Conservation (phyloP, 2,797 vertebrate genomes). For the Mionectes olivaceus region DNA sequence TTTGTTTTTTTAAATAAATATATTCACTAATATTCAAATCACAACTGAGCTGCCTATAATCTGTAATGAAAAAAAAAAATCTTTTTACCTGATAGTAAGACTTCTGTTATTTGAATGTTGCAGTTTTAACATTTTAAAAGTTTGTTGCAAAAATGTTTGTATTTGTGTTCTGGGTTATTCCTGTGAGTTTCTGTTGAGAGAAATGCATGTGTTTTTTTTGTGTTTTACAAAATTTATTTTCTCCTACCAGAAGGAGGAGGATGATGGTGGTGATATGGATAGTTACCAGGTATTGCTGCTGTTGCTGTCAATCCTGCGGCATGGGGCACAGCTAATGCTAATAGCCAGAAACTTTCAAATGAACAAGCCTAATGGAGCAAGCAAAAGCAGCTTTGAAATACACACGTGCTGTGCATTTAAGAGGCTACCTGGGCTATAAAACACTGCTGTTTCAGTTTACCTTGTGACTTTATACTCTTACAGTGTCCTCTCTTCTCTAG, state of each 20-base stretch:
- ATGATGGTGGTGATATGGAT: conserved; percentile 98
- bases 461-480: conserved; percentile 15
- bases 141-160: neutral
- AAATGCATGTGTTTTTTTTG: conserved; percentile 76
- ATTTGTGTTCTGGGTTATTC: neutral
- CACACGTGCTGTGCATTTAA: conserved; percentile 36
- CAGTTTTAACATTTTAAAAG: neutral
- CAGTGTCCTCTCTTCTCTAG: conserved; percentile 14
- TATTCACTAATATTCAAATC: neutral
- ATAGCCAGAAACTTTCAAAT: conserved; percentile 78
- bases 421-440: conserved; percentile 55
- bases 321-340: conserved; percentile 89
- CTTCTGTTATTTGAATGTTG: neutral
- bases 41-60: neutral
- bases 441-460: conserved; percentile 37
- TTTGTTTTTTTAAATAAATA: neutral
- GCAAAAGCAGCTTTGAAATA: conserved; percentile 46
- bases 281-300: conserved; percentile 98
- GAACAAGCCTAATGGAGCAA: neutral
- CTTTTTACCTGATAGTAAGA: neutral
- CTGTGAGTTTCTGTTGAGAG: conserved; percentile 59
- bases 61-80: neutral
- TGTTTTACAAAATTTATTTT: conserved; percentile 90
- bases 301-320: conserved; percentile 83
- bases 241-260: conserved; percentile 93